A percentile compares a stretch with the other conserved stretches of the same genome.
Conservation (phyloP, 2,888 invertebrate species). For the Rhamphomyia laevipes region DNA sequence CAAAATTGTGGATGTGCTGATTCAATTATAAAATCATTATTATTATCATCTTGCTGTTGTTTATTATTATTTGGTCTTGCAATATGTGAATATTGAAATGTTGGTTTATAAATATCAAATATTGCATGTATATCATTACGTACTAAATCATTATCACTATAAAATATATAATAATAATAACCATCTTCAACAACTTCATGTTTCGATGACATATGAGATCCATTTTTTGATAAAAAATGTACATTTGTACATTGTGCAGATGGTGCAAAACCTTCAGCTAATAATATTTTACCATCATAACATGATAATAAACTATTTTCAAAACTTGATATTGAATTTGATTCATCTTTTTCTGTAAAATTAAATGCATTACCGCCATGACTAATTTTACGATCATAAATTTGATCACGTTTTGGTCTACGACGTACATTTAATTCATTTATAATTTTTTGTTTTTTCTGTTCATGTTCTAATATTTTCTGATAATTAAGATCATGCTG, state of each 20-base stretch:
- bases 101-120: slow-evolving; percentile 76
- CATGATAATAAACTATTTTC: slow-evolving; percentile 65
- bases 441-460: slow-evolving; percentile 6
- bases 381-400: slow-evolving; percentile 60
- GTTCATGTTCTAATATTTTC: slow-evolving; percentile 11
- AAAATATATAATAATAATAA: slow-evolving; percentile 83
- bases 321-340: slow-evolving; percentile 69
- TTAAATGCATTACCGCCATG: slow-evolving; percentile 63
- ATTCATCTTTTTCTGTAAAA: slow-evolving; percentile 43
- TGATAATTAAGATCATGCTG: slow-evolving; percentile 28
- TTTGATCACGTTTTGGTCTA: slow-evolving; percentile 32
- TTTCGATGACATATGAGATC: slow-evolving; percentile 53
- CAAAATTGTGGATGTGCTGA: slow-evolving; percentile 49
- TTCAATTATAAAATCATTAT: slow-evolving; percentile 11
- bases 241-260: slow-evolving; percentile 56
- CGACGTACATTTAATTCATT: not conserved
- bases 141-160: slow-evolving; percentile 71
- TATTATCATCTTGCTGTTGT: not conserved
- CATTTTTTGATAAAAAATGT: slow-evolving; percentile 50
- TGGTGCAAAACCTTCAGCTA: slow-evolving; percentile 58
- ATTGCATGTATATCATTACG: slow-evolving; percentile 71
- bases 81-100: slow-evolving; percentile 55
- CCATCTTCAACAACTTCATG: slow-evolving; percentile 66
- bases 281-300: slow-evolving; percentile 62
- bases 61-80: slow-evolving; percentile 11